Base-by-base conservation (phyloP, 2,888 invertebrate genomes). In the Xiphydria camelus region DNA sequence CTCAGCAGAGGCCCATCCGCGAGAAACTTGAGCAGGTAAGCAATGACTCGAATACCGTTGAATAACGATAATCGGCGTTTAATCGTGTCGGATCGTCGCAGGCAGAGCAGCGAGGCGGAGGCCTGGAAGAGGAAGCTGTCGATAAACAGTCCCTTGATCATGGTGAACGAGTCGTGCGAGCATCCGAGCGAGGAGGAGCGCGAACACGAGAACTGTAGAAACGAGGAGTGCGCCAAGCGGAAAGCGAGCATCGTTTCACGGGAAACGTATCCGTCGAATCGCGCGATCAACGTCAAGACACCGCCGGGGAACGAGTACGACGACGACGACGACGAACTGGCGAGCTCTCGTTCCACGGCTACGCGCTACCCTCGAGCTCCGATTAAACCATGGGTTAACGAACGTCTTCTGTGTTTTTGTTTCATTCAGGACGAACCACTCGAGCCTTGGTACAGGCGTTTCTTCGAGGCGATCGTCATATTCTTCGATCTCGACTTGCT, bases 401-500 rank as follows among this genome's bases (percentile, higher is more conserved):
- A n/a, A n/a, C n/a, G n/a, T n/a, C n/a, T n/a, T n/a, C n/a, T n/a
- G n/a, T n/a, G n/a, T n/a, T n/a, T n/a, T n/a, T n/a, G n/a, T n/a
- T n/a, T n/a, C n/a, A n/a, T n/a, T n/a, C 42, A 44, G 38, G 31
- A 31, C 3, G 14, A 9, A 6, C 29, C 14, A 22, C 12, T 9
- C 7, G 18, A 25, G 6, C 26, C 45, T 2, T 55, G 55, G 55
- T 54, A 53, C 40, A 49, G 39, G 26, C 48, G 54, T 1, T 79
- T 77, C 55, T 79, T 80, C 34, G 74, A 82, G 62, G 84, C 84
- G 64, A 62, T 87, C 4, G 73, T 80, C 1, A 74, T 82, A 23
- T 87, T 87, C 64, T 88, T 88, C 61, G 88, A 88, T 66, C 78
- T 88, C 47, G 85, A 85, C 66, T 77, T 88, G 37, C 69, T 88